Percentiles rank a stretch among this genome's conserved stretches.
phyloP scores from a whole-genome alignment of 2,888 invertebrate species.

The Pedicia rivosa region DNA sequence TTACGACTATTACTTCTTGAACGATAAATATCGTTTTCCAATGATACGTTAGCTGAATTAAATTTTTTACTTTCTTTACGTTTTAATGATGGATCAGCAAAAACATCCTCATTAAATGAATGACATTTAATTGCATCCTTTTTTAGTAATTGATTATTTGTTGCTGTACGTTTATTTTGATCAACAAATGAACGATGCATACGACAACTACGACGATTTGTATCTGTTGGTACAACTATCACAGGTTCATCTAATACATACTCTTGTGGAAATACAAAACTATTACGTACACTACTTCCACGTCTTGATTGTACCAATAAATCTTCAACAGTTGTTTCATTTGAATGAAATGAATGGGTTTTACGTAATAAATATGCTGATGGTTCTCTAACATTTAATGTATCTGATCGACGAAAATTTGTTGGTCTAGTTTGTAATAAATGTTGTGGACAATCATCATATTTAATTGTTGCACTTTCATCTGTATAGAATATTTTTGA shows the following conservation, averaged over 20 bases:
- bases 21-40: constrained; percentile 24
- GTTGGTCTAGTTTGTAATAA: constrained; percentile 28
- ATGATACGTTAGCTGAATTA: constrained; percentile 23
- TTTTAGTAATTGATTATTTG: constrained; percentile 12
- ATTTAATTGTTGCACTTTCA: constrained; percentile 6
- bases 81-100: constrained; percentile 15
- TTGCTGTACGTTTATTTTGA: constrained; percentile 22
- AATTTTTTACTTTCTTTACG: constrained; percentile 18
- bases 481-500: constrained; percentile 7
- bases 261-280: constrained; percentile 23
- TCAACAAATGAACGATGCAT: constrained; percentile 31
- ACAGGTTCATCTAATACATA: neutral
- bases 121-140: constrained; percentile 24
- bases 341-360: constrained; percentile 31
- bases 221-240: constrained; percentile 8
- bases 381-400: constrained; percentile 30
- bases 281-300: constrained; percentile 28
- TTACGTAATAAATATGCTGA: constrained; percentile 31
- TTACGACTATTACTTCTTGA: constrained; percentile 30
- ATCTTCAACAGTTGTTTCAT: constrained; percentile 23
- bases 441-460: constrained; percentile 15
- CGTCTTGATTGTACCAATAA: constrained; percentile 6
- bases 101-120: constrained; percentile 28
- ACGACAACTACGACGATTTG: constrained; percentile 27
- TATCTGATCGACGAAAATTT: constrained; percentile 30